phyloP scores from a whole-genome alignment of 2,888 invertebrate species.

The Nasonovia ribisnigri region DNA sequence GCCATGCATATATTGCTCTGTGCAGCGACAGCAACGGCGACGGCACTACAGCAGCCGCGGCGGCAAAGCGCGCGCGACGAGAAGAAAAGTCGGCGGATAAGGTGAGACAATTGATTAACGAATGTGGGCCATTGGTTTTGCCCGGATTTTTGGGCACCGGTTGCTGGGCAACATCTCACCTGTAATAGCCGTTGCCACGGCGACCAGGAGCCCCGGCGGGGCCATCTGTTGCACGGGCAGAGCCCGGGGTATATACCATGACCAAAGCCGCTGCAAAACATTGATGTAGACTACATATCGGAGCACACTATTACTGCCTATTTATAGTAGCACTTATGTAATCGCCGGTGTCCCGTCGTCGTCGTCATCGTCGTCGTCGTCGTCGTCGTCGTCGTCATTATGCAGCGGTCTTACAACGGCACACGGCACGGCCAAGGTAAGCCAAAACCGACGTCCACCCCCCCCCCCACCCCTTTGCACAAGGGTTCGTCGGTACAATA shows the following conservation, averaged over 20 bases:
- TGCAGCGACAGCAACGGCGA: background rate
- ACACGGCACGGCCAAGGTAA: constrained; percentile 60
- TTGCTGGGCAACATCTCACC: constrained; percentile 65
- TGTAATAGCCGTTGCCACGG: constrained; percentile 65
- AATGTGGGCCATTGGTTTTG: constrained; percentile 65
- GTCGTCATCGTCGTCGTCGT: constrained; percentile 7
- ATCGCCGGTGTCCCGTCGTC: constrained; percentile 53
- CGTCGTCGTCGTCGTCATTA: background rate
- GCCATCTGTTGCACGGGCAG: constrained; percentile 63
- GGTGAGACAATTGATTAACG: constrained; percentile 65
- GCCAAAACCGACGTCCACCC: background rate
- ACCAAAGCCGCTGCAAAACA: constrained; percentile 65
- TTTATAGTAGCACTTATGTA: constrained; percentile 64
- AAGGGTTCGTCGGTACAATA: background rate
- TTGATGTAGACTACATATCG: constrained; percentile 54
- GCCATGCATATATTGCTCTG: too few species aligned
- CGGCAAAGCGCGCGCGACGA: background rate
- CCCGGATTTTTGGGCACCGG: constrained; percentile 65
- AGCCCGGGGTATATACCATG: constrained; percentile 55
- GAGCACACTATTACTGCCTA: constrained; percentile 59
- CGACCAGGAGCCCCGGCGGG: constrained; percentile 64
- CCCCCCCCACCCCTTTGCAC: background rate
- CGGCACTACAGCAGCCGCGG: background rate
- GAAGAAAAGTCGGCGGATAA: constrained; percentile 50
- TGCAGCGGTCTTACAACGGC: constrained; percentile 36